These are phyloP conservation scores for Phylloscopus whistleri DNA, from an alignment of 2,113 vertebrate genomes.

Conservation along the genomic window DNA sequence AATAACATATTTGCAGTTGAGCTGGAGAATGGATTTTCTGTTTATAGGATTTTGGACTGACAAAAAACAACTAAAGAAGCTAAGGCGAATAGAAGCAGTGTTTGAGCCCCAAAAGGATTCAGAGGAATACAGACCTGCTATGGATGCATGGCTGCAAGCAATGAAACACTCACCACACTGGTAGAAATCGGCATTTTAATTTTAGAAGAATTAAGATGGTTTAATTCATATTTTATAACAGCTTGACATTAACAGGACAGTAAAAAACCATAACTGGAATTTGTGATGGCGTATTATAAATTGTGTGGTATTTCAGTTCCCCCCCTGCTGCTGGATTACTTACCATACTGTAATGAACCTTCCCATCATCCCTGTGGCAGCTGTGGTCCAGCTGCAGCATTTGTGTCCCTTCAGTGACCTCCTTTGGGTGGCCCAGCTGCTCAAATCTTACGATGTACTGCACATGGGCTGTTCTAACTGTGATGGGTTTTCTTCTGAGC, in stretches of 20 bases:
- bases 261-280: neutral
- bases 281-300: neutral
- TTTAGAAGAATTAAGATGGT: neutral
- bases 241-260: neutral
- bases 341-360: neutral
- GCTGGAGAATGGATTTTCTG: slow-evolving; percentile 33
- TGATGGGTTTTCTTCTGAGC: neutral
- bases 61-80: slow-evolving; percentile 85
- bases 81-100: slow-evolving; percentile 75
- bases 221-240: neutral
- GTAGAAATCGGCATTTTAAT: slow-evolving; percentile 76
- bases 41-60: slow-evolving; percentile 86
- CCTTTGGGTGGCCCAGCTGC: slow-evolving; percentile 14
- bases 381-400: slow-evolving; percentile 37
- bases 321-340: neutral
- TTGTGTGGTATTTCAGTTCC: neutral
- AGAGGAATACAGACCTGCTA: slow-evolving; percentile 71
- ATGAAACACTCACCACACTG: slow-evolving; percentile 83
- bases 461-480: neutral
- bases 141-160: slow-evolving; percentile 88
- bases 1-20: slow-evolving; percentile 5
- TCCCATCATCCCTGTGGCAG: neutral
- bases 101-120: slow-evolving; percentile 78
- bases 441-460: neutral
- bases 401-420: slow-evolving; percentile 31